phyloP scores from a whole-genome alignment of 2,888 invertebrate species.

The Campoplex nolae region DNA sequence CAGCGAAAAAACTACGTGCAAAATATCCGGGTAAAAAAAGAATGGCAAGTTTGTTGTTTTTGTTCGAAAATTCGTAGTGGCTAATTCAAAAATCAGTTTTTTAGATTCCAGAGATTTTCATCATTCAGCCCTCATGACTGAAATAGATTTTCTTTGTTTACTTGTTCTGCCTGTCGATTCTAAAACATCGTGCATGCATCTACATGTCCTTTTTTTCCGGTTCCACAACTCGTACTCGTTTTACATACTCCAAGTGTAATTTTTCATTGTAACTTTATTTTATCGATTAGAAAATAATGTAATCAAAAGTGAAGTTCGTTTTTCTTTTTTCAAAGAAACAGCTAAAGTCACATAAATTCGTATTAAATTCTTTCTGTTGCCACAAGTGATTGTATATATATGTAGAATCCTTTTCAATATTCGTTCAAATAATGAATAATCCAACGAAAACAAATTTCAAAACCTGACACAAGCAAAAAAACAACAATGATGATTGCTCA shows the following conservation, averaged over 20 bases:
- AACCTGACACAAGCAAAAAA: no score
- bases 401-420: background rate
- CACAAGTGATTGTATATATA: background rate
- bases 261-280: background rate
- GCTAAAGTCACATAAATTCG: background rate
- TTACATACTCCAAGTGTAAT: background rate
- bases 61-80: background rate
- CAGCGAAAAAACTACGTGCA: background rate
- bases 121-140: background rate
- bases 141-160: slow-evolving; percentile 20
- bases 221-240: background rate
- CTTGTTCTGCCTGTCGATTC: slow-evolving; percentile 1
- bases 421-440: background rate
- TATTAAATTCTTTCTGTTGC: background rate
- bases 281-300: background rate
- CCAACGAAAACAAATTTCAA: background rate
- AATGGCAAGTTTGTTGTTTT: slow-evolving; percentile 8
- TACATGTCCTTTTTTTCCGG: background rate
- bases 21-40: background rate
- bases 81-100: background rate
- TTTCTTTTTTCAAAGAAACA: background rate
- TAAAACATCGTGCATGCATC: slow-evolving; percentile 2
- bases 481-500: background rate
- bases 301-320: background rate
- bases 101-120: background rate